Evolutionary conservation across 92 coral and sea anemone species (phyloP).

Genomic region (Zoanthus solanderi): DNA sequence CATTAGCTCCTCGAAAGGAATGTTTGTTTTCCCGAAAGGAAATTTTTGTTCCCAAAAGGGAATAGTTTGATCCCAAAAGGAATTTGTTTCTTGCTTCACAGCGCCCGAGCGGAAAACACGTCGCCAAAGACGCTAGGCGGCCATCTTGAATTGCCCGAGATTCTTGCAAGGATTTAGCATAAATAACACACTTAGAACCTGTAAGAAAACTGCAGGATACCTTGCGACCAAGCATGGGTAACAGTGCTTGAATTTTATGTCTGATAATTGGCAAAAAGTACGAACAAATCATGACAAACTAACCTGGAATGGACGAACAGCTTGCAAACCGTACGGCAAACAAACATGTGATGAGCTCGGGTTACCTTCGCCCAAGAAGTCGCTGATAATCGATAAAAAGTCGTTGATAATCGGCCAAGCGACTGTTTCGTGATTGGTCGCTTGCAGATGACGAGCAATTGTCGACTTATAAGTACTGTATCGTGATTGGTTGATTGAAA

Average conservation of each 20-base stretch:
- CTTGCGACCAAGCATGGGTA: neutral
- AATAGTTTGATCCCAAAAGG: slow-evolving; percentile 14
- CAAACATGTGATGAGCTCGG: slow-evolving; percentile 6
- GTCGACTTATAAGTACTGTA: too few species aligned
- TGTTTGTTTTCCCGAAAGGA: neutral
- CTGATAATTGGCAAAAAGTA: neutral
- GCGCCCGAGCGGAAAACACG: slow-evolving; percentile 7
- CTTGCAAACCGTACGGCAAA: slow-evolving; percentile 9
- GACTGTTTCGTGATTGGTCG: neutral
- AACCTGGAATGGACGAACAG: slow-evolving; percentile 6
- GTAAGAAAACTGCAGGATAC: slow-evolving; percentile 1
- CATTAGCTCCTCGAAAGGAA: neutral
- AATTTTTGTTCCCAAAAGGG: slow-evolving; percentile 1
- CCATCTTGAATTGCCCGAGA: neutral
- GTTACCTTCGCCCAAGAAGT: slow-evolving; percentile 3
- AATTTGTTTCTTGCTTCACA: neutral
- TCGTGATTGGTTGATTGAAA: too few species aligned
- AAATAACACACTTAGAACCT: neutral
- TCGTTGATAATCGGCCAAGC: neutral
- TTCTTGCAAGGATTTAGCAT: neutral
- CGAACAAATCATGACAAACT: slow-evolving; percentile 9
- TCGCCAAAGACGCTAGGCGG: slow-evolving; percentile 13
- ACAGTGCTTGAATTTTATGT: slow-evolving; percentile 12
- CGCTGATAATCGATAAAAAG: neutral
- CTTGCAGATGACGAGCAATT: neutral